These are phyloP conservation scores for Cosmorhoe ocellata DNA, from an alignment of 2,888 invertebrate genomes.

Conservation along the genomic window DNA sequence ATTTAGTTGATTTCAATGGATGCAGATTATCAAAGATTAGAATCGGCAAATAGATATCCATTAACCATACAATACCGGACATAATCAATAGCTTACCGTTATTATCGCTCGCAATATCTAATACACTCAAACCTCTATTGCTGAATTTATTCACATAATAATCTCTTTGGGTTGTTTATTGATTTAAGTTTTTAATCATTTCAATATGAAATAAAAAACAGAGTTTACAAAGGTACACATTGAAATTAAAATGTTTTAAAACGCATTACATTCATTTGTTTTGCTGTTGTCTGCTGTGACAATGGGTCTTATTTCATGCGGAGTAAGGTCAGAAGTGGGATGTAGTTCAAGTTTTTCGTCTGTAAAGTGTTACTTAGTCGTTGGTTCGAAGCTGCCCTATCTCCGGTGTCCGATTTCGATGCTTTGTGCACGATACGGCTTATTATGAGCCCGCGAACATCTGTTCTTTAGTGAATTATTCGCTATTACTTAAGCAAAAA, in stretches of 20 bases:
- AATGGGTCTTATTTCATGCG: constrained; percentile 30
- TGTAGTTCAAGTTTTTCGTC: constrained; percentile 41
- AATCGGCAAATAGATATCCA: constrained; percentile 67
- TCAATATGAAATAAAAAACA: constrained; percentile 54
- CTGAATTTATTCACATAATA: constrained; percentile 23
- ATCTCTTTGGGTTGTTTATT: constrained; percentile 29
- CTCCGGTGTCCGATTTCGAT: constrained; percentile 80
- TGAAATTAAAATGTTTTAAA: constrained; percentile 74
- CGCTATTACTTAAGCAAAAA: constrained; percentile 62
- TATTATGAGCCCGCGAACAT: constrained; percentile 79
- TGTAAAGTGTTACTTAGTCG: constrained; percentile 58
- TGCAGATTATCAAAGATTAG: constrained; percentile 65
- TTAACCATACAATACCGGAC: constrained; percentile 57
- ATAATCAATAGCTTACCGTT: constrained; percentile 48
- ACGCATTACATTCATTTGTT: constrained; percentile 38
- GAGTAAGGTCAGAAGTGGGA: constrained; percentile 45
- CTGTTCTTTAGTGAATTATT: constrained; percentile 73
- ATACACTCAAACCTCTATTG: constrained; percentile 20
- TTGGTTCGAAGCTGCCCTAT: constrained; percentile 71
- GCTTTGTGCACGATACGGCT: constrained; percentile 80
- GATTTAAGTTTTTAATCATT: constrained; percentile 33
- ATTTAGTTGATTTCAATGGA: constrained; percentile 63
- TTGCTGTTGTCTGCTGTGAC: constrained; percentile 20
- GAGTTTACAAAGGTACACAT: constrained; percentile 68
- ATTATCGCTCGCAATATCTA: constrained; percentile 24